Evolutionary conservation across 2,797 vertebrate genomes (phyloP), one percentile per base, ranked within the genome.

Genomic region (Clarias pachynema): DNA sequence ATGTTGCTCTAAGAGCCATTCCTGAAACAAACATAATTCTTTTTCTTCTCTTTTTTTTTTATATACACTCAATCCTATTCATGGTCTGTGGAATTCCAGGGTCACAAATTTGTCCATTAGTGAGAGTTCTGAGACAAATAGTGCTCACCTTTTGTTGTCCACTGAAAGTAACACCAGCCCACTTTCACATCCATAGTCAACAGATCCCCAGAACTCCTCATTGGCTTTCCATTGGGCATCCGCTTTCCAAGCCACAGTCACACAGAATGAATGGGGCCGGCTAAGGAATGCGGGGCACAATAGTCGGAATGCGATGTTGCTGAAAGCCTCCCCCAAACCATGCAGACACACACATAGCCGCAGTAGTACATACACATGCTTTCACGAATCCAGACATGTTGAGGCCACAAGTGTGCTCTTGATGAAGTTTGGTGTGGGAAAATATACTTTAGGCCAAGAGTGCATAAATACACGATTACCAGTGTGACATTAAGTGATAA

Each of bases 231-330:
- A 88, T 91, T 94, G 92, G 92, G 91, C 89, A 74, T 89, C 90
- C 87, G 87, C 90, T 91, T 90, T 89, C 92, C 91, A 91, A 91
- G 92, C 93, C 89, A 85, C 93, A 92, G 92, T 94, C 93, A 91
- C 92, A 93, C 91, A 88, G 91, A 93, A 91, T 95, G 93, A 94
- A 95, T 93, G 93, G 93, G 93, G 91, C 90, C 88, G 91, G 91
- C 93, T 91, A 75, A 93, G 94, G 95, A 96, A 96, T 95, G 95
- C 85, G 90, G 94, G 93, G 83, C 82, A 96, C 94, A 96, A 96
- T 94, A 91, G 93, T 85, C 91, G 93, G 94, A 96, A 96, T 96
- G 95, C 91, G 93, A 94, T 94, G 94, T 92, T 92, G 91, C 90
- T 86, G 89, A 94, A 91, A 92, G 91, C 93, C 88, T 84, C 88